A percentile compares a stretch with the other conserved stretches of the same genome.
These are phyloP conservation scores for Engraulis encrasicolus DNA, from an alignment of 2,113 vertebrate genomes.

Conservation along the genomic window DNA sequence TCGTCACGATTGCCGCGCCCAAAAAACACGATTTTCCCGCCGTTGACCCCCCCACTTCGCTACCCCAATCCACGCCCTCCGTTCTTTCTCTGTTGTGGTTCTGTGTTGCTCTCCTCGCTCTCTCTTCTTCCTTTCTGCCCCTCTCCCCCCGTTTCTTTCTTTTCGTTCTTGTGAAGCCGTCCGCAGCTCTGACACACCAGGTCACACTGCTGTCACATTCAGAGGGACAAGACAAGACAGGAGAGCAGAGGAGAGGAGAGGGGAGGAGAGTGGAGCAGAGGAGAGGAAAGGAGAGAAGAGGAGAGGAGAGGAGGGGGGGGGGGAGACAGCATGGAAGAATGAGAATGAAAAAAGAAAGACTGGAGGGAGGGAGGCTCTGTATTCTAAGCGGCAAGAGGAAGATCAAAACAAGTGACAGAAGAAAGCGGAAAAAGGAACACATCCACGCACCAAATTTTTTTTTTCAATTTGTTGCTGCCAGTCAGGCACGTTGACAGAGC, in stretches of 20 bases:
- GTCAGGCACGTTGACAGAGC: slow-evolving; percentile 54
- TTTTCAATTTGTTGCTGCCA: slow-evolving; percentile 80
- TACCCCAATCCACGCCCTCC: not conserved
- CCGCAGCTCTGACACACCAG: not conserved
- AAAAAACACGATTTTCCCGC: no score
- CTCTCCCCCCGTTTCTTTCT: no score
- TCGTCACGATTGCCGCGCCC: no score
- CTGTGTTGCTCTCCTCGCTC: no score
- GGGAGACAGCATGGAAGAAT: slow-evolving; percentile 32
- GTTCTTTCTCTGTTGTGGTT: slow-evolving; percentile 57
- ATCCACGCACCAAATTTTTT: slow-evolving; percentile 57
- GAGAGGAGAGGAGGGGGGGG: not conserved
- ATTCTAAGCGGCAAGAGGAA: slow-evolving; percentile 68
- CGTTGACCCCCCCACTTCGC: not conserved
- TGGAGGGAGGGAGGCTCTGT: slow-evolving; percentile 51
- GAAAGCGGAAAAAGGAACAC: slow-evolving; percentile 33
- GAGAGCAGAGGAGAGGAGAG: not conserved
- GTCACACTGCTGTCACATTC: not conserved
- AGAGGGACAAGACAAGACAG: not conserved
- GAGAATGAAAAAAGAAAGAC: slow-evolving; percentile 47
- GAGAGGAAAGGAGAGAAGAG: not conserved
- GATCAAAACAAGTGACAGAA: slow-evolving; percentile 45
- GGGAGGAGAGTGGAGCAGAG: no score
- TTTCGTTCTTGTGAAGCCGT: slow-evolving; percentile 17
- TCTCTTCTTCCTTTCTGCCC: no score